Conservation (phyloP, 2,113 vertebrate species). For the Ictalurus punctatus region DNA sequence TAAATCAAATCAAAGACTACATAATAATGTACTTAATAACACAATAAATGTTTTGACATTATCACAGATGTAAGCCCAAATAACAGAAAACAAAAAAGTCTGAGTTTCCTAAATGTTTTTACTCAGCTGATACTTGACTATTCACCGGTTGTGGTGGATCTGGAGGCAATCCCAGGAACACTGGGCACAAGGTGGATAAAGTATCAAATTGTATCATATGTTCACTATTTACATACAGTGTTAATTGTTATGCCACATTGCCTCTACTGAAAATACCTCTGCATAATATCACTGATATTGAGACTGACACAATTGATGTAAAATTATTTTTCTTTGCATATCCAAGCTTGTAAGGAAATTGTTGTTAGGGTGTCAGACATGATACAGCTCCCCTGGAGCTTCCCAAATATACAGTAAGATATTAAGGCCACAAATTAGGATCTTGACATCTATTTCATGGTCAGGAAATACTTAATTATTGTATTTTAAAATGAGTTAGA, state of each 20-base stretch:
- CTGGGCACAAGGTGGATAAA: background rate
- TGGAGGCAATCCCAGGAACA: background rate
- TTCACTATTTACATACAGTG: background rate
- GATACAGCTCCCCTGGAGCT: background rate
- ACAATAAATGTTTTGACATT: background rate
- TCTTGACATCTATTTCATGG: background rate
- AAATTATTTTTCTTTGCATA: background rate
- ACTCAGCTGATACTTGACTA: background rate
- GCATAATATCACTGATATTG: background rate
- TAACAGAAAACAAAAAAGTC: background rate
- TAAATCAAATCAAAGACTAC: background rate
- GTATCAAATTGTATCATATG: background rate
- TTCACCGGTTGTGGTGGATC: background rate
- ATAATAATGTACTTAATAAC: background rate
- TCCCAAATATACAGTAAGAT: background rate
- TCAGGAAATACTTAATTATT: background rate
- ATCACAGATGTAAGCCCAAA: background rate
- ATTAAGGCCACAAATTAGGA: background rate
- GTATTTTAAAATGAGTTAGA: background rate
- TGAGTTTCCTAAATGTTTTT: background rate
- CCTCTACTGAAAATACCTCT: background rate
- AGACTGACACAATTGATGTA: background rate
- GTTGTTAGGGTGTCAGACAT: background rate
- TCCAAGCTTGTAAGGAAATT: background rate
- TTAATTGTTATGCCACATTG: background rate